Evolutionary conservation across 35 echinoderm and acorn worm genomes (phyloP), one percentile per base, ranked within the genome.

Genomic region (Patiria miniata): DNA sequence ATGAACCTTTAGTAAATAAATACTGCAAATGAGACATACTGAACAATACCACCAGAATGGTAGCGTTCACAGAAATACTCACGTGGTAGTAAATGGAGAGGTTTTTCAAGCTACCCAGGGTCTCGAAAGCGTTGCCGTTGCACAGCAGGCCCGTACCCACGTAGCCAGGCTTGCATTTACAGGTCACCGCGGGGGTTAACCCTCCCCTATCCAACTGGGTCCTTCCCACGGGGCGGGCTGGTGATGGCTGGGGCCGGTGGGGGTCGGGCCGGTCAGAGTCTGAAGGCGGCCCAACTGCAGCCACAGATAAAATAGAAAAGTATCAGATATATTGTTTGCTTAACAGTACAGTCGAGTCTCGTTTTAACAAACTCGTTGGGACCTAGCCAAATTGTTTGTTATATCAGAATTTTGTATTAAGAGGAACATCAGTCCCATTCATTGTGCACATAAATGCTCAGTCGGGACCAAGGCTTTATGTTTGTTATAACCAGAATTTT

Each of bases 121-220:
- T 90, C 21, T 90, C 88, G 19, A 78, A 37, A n/a, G 77, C 52
- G 38, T 90, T 52, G 36, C 88, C 88, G 38, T 90, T 90, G 55
- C 88, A 90, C 40, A 90, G 50, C 28, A 81, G 53, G 39, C 88
- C 88, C 37, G 83, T 90, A 2, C 88, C 88, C 38, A 85, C 51
- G 38, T 90, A 90, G 36, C 88, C 88, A 0, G 29, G 18, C 38
- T 60, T 83, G 37, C 88, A 90, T 78, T 52, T 8, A 56, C 88
- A 90, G 14, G 26, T 38, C 16, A 51, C 52, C 5, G 32, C 40
- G 81, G 33, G 32, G 7, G 52, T 17, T 7, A 54, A 15, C 14
- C 40, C 42, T 1, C 32, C 83, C 22, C 37, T 37, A 19, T 73
- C 65, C 7, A 73, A 9, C 26, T 10, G 65, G 22, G 14, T 2